phyloP scores from a whole-genome alignment of 2,113 vertebrate genomes.

The Cinclus mexicanus region DNA sequence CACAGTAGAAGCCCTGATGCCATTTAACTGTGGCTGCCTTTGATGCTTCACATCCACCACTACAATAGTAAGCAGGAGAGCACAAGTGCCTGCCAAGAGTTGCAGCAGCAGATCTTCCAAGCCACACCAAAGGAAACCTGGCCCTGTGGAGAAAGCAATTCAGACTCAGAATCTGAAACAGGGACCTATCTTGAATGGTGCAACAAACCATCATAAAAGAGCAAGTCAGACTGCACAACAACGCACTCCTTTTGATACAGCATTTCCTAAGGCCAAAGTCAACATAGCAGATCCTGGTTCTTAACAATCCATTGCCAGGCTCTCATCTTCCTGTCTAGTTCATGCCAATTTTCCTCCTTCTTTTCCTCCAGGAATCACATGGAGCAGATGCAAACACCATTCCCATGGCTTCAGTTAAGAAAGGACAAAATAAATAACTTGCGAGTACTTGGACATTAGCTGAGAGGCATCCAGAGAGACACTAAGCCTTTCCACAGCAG shows the following conservation, averaged over 20 bases:
- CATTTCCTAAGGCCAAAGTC: not conserved
- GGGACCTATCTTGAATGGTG: not conserved
- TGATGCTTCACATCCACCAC: not conserved
- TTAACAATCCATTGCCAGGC: not conserved
- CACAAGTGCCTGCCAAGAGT: not conserved
- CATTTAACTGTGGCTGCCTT: not conserved
- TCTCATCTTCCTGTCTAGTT: not conserved
- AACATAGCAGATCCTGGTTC: not conserved
- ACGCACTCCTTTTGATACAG: not conserved
- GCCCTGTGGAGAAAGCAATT: not conserved
- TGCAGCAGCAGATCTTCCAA: not conserved
- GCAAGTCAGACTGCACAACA: not conserved
- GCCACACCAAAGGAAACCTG: not conserved
- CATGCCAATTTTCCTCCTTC: not conserved
- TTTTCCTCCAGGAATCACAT: not conserved
- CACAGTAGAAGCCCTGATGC: not conserved
- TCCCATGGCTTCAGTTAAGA: not conserved
- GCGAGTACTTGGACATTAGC: not conserved
- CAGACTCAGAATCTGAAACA: not conserved
- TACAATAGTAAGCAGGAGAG: not conserved
- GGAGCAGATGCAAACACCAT: not conserved
- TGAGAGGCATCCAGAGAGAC: not conserved
- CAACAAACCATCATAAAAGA: not conserved
- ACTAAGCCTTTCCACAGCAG: slow-evolving; percentile 1
- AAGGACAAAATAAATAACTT: slow-evolving; percentile 3